Percentiles rank a stretch among this genome's conserved stretches.
Evolutionary conservation across 2,113 vertebrate species (phyloP).

Genomic region (Ardeotis arabs): DNA sequence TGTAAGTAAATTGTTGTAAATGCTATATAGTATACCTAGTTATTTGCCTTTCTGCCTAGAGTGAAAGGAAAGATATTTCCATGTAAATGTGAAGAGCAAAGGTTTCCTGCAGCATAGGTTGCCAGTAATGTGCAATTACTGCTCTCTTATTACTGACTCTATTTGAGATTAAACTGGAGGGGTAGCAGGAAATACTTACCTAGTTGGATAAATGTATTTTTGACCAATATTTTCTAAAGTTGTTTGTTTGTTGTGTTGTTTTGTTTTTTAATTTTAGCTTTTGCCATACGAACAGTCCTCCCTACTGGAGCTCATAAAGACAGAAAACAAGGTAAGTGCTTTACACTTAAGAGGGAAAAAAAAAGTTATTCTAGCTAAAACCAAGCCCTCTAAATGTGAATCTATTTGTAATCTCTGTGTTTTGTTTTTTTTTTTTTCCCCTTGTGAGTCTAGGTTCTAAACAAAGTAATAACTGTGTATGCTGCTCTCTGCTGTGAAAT

Average conservation of each 20-base stretch:
- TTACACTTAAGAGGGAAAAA: background rate
- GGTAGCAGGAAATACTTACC: background rate
- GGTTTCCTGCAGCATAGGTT: background rate
- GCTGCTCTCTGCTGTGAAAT: conserved; percentile 98
- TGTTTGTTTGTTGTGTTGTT: background rate
- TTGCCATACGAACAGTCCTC: conserved; percentile 95
- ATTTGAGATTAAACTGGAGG: background rate
- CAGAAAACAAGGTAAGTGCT: conserved; percentile 92
- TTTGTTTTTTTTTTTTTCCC: background rate
- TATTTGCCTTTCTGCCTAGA: background rate
- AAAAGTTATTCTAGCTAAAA: background rate
- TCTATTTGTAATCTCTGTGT: background rate
- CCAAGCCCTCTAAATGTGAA: background rate
- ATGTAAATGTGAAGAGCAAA: background rate
- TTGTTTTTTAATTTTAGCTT: conserved; percentile 78
- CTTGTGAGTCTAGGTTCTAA: conserved; percentile 85
- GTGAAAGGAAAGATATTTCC: background rate
- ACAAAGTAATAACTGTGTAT: conserved; percentile 98
- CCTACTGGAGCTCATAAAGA: conserved; percentile 95
- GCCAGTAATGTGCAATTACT: background rate
- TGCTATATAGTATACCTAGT: background rate
- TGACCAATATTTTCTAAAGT: background rate
- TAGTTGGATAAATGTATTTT: background rate
- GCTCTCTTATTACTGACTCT: background rate
- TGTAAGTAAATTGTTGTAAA: background rate